Base-by-base conservation (phyloP, 2,888 invertebrate species). In the Caenorhabditis sp. region DNA sequence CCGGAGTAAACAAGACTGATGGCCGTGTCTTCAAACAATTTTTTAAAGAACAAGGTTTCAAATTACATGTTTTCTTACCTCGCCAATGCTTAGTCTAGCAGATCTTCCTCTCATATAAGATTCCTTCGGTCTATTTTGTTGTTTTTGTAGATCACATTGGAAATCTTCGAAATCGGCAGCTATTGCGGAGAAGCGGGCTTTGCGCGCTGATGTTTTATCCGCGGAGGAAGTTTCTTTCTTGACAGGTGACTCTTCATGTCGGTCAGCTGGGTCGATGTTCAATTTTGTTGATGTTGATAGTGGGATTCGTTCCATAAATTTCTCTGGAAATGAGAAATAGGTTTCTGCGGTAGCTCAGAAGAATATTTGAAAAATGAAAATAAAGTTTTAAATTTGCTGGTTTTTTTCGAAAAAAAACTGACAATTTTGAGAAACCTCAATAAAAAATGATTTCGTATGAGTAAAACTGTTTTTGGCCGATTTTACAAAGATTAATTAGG, bases 41-140 rank as follows among this genome's bases (percentile, higher is more conserved):
- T 59, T 3, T 12, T 27, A 27, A 12, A 27, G 25, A 59, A 54
- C n/a, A 12, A 20, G 8, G 7, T 5, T 20, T 23, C 26, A 20
- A 7, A 20, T 5, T 4, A 54, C 5, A n/a, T n/a, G n/a, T n/a
- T 12, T 12, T 25, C 21, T 54, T 66, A 74, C 75, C 57, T 82
- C 80, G 50, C 81, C 81, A 25, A 78, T 70, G 53, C 76, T 77
- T 57, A 78, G 61, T 49, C 80, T 59, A 1, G 80, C 80, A n/a
- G 78, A 76, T 69, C 54, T 57, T 54, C 81, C 82, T 63, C 77
- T 78, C 69, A 75, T 71, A 58, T 62, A 80, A 14, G 78, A 70
- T 57, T 82, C 81, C 58, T 82, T 82, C 31, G 79, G 72, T 27
- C 63, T 67, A 27, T 69, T 69, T 53, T 67, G 67, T 21, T 50